These are phyloP conservation scores for Aegypius monachus DNA, from an alignment of 2,113 vertebrate species.

Conservation along the genomic window DNA sequence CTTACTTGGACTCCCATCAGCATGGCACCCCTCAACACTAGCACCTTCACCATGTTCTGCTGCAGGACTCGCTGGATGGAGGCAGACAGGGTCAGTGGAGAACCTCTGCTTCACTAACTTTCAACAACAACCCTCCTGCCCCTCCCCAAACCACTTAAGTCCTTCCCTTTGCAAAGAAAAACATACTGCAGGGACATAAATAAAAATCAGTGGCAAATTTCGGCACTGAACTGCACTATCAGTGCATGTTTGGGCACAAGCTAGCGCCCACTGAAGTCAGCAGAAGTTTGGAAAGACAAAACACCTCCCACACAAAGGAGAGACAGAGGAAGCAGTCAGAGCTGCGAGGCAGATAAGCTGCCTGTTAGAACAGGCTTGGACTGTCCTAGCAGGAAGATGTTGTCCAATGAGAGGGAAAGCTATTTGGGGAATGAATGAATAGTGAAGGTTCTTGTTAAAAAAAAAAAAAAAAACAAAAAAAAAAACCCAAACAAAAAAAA, in stretches of 20 bases:
- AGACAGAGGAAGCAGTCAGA: slow-evolving; percentile 64
- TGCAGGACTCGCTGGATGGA: not conserved
- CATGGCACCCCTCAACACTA: accelerated
- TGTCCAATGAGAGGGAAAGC: slow-evolving; percentile 42
- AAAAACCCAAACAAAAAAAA: not conserved
- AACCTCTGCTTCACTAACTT: not conserved
- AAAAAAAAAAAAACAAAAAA: not conserved
- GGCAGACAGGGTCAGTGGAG: not conserved
- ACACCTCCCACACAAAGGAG: slow-evolving; percentile 65
- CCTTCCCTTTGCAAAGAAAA: slow-evolving; percentile 8
- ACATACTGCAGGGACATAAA: slow-evolving; percentile 8
- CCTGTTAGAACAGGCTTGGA: slow-evolving; percentile 62
- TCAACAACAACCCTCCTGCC: not conserved
- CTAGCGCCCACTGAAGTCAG: slow-evolving; percentile 58
- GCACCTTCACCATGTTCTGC: not conserved
- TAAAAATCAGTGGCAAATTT: not conserved
- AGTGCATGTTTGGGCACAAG: slow-evolving; percentile 53
- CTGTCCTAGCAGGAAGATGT: slow-evolving; percentile 33
- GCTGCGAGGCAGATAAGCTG: slow-evolving; percentile 50
- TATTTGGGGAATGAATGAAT: slow-evolving; percentile 58
- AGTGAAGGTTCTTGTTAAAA: not conserved
- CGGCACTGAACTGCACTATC: slow-evolving; percentile 18
- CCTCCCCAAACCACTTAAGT: not conserved
- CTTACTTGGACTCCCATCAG: not conserved
- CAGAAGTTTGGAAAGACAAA: slow-evolving; percentile 69